phyloP scores from a whole-genome alignment of 1,140 invertebrate species.

The Ips nitidus region DNA sequence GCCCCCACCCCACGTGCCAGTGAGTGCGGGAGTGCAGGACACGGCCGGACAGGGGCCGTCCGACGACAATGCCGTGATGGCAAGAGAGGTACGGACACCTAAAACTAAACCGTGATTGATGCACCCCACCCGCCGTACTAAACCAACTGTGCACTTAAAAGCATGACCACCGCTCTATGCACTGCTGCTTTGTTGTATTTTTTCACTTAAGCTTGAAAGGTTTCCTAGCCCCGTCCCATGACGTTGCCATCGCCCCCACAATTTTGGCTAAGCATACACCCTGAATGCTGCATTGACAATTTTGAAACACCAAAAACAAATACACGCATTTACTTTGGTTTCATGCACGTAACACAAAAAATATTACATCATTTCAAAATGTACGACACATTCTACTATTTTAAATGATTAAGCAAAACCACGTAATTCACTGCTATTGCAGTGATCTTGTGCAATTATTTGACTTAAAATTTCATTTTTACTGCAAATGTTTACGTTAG shows the following conservation, averaged over 20 bases:
- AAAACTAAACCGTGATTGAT: conserved; percentile 4
- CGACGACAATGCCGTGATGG: conserved; percentile 61
- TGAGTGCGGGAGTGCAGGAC: conserved; percentile 42
- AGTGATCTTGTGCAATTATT: too few relatives aligned
- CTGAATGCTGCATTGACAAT: background rate
- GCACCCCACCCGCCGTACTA: conserved; percentile 32
- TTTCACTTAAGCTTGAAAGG: conserved; percentile 22
- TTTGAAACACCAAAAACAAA: too few relatives aligned
- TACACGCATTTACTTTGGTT: too few relatives aligned
- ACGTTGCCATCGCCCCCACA: conserved; percentile 2
- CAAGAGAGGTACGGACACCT: conserved; percentile 58
- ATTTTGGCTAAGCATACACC: background rate
- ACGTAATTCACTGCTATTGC: too few relatives aligned
- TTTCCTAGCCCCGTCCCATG: conserved; percentile 8
- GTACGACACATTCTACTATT: too few relatives aligned
- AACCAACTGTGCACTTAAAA: conserved; percentile 34
- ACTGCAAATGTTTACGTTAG: too few relatives aligned
- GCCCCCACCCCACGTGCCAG: conserved; percentile 46
- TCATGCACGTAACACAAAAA: too few relatives aligned
- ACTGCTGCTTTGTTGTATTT: conserved; percentile 6
- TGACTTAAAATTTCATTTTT: too few relatives aligned
- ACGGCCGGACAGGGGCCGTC: conserved; percentile 43
- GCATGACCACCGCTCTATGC: conserved; percentile 25
- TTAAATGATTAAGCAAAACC: too few relatives aligned
- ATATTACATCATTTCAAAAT: too few relatives aligned